phyloP scores from a whole-genome alignment of 1,140 invertebrate species.

The Maconellicoccus hirsutus region DNA sequence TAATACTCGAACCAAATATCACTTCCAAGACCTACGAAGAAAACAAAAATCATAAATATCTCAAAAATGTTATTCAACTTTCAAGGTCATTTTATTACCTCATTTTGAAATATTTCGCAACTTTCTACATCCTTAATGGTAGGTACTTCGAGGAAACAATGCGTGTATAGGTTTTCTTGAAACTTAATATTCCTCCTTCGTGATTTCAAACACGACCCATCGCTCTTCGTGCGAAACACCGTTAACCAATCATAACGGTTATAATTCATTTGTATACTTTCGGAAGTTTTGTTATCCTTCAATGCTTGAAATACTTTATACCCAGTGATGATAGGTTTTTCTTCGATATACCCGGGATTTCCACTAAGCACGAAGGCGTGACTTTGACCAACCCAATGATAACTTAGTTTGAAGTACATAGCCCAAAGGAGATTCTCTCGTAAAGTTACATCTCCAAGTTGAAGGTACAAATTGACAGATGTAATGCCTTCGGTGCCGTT shows the following conservation, averaged over 20 bases:
- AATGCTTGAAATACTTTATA: not conserved
- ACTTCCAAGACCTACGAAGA: not conserved
- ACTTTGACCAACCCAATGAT: slow-evolving; percentile 36
- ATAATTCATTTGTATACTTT: not conserved
- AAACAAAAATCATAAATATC: not conserved
- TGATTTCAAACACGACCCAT: not conserved
- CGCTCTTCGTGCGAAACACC: not conserved
- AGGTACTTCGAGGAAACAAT: not conserved
- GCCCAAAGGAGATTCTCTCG: not conserved
- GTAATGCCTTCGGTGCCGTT: slow-evolving; percentile 45
- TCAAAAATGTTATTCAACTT: not conserved
- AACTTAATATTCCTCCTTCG: not conserved
- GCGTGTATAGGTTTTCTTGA: not conserved
- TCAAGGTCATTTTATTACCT: not conserved
- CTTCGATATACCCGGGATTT: slow-evolving; percentile 52
- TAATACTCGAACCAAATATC: not conserved
- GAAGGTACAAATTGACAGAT: slow-evolving; percentile 37
- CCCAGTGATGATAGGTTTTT: slow-evolving; percentile 41
- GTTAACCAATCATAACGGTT: not conserved
- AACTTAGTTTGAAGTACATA: slow-evolving; percentile 37
- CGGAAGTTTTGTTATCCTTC: not conserved
- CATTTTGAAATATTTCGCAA: slow-evolving; percentile 1
- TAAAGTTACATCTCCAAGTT: slow-evolving; percentile 29
- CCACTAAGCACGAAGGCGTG: slow-evolving; percentile 43
- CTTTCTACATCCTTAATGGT: not conserved